Percentiles rank a stretch among this genome's conserved stretches.
These are phyloP conservation scores for Calameuta filiformis DNA, from an alignment of 2,888 invertebrate species.

Conservation along the genomic window DNA sequence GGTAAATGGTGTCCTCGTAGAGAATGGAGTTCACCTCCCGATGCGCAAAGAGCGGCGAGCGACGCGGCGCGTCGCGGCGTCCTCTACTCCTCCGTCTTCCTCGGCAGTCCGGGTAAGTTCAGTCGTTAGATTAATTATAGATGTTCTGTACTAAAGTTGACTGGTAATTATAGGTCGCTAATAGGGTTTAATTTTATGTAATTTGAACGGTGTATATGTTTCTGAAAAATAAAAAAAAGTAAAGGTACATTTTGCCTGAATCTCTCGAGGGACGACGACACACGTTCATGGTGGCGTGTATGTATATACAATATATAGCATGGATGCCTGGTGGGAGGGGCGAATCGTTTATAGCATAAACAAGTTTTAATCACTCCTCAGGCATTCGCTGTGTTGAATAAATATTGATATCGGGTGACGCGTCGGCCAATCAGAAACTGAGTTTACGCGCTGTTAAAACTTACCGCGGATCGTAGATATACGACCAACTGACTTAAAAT, in stretches of 20 bases:
- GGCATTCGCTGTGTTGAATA: slow-evolving; percentile 60
- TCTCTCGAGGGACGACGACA: too few species aligned
- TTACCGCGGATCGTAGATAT: slow-evolving; percentile 1
- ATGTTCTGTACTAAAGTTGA: too few species aligned
- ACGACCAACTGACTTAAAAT: too few species aligned
- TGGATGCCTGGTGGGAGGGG: slow-evolving; percentile 49
- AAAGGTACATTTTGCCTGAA: too few species aligned
- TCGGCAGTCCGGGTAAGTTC: slow-evolving; percentile 88
- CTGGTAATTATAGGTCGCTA: too few species aligned
- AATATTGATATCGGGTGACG: slow-evolving; percentile 61
- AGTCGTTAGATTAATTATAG: not conserved
- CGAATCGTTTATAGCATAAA: slow-evolving; percentile 58
- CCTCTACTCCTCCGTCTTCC: slow-evolving; percentile 91
- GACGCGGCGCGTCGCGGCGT: slow-evolving; percentile 85
- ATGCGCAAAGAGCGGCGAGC: slow-evolving; percentile 77
- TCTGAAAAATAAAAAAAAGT: too few species aligned
- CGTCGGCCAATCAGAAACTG: slow-evolving; percentile 55
- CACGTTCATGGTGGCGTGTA: too few species aligned
- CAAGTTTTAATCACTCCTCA: slow-evolving; percentile 60
- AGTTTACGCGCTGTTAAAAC: slow-evolving; percentile 45
- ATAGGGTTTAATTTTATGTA: too few species aligned
- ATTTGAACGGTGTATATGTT: too few species aligned
- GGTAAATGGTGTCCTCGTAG: slow-evolving; percentile 93
- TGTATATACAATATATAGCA: too few species aligned
- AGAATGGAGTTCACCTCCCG: slow-evolving; percentile 89